Percentiles rank a stretch among this genome's conserved stretches.
Conservation (phyloP, 2,888 invertebrate species). For the Lithophane semibrunnea region DNA sequence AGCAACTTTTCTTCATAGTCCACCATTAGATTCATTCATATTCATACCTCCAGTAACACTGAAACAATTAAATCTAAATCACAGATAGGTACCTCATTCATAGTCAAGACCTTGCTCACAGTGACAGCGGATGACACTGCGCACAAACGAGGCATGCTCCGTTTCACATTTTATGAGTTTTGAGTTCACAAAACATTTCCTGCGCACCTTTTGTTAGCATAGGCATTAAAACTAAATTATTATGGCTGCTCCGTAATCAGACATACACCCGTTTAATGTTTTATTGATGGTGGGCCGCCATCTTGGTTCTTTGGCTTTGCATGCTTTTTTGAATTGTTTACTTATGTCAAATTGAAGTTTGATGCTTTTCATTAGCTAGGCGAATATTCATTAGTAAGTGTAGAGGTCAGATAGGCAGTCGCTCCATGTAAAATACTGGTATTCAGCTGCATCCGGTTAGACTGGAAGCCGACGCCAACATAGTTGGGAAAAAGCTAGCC, state of each 20-base stretch:
- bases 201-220: constrained; percentile 54
- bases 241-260: constrained; percentile 28
- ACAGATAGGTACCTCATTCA: constrained; percentile 12
- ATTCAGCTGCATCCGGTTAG: too few species aligned
- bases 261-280: constrained; percentile 2
- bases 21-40: constrained; percentile 21
- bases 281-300: constrained; percentile 1
- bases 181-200: constrained; percentile 52
- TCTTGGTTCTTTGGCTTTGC: constrained; percentile 7
- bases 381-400: background rate
- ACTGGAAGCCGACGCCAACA: too few species aligned
- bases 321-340: background rate
- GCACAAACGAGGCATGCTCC: constrained; percentile 33
- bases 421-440: too few species aligned
- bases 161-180: constrained; percentile 39
- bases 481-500: too few species aligned
- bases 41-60: constrained; percentile 11
- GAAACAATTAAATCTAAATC: constrained; percentile 27
- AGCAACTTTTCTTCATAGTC: background rate
- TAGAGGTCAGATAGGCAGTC: too few species aligned
- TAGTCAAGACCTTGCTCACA: constrained; percentile 25
- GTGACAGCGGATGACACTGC: constrained; percentile 32
- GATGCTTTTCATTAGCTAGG: background rate
- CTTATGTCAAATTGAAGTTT: background rate
- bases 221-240: constrained; percentile 54